Evolutionary conservation across 2,797 vertebrate genomes (phyloP), one percentile per base, ranked within the genome.

Genomic region (Chrysocyon brachyurus): DNA sequence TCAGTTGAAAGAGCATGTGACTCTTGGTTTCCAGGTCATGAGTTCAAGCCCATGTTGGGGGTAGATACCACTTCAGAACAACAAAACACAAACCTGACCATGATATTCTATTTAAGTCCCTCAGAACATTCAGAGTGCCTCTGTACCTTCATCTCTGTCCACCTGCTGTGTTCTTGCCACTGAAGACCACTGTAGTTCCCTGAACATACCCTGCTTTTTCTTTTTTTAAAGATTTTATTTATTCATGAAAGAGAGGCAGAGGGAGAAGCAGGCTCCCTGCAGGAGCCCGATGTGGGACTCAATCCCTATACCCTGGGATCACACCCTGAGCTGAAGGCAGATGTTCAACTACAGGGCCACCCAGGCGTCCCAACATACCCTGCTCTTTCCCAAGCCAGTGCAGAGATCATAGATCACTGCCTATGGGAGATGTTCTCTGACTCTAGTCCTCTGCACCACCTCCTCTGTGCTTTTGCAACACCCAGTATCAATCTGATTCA

Each of bases 401-500:
- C 52, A 90, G n/a, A 57, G 26, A 59, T 59, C n/a, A 54, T 40
- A 49, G 21, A 46, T 61, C 57, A 21, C 52, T 33, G 31, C n/a
- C 22, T 77, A 87, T 87, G 72, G 33, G 40, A 73, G 81, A 75
- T 10, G 49, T 61, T 83, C 26, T 92, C 61, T 64, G 56, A 77
- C 21, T 16, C 54, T n/a, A 12, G 52, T 86, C 22, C 21, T 70
- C 70, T 28, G 36, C 31, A 28, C 3, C 49, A 46, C 6, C 5
- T 61, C n/a, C 26, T 91, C 73, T 90, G 31, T 86, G 72, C 36
- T 89, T 95, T 31, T 86, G 46, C 87, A 81, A 77, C 15, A 72
- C 12, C 54, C 19, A 64, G 4, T 54, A 6, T 79, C 64, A 9
- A 31, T 90, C 40, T 33, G 14, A 75, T 54, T 90, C 26, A 61